Percentiles rank a stretch among this genome's conserved stretches.
phyloP scores from a whole-genome alignment of 2,113 vertebrate species.

The Myanophis thanlyinensis region DNA sequence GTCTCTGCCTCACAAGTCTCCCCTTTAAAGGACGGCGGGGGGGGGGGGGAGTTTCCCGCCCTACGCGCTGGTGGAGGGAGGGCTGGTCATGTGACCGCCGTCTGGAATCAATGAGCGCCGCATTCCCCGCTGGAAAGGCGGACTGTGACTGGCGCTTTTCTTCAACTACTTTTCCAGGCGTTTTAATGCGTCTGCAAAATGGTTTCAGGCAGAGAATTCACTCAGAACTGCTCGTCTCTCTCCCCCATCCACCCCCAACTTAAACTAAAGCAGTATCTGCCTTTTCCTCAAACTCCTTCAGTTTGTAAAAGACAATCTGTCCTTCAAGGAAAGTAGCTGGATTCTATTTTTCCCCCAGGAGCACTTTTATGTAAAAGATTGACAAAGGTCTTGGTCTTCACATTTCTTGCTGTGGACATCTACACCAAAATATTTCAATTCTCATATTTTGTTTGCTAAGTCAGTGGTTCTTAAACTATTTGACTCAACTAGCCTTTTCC shows the following conservation, averaged over 20 bases:
- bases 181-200: slow-evolving; percentile 33
- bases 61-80: accelerated
- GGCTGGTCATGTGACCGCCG: slow-evolving; percentile 7
- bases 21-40: neutral
- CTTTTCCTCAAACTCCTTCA: neutral
- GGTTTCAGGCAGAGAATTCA: slow-evolving; percentile 35
- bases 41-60: neutral
- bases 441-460: neutral
- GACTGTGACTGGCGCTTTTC: neutral
- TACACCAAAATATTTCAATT: neutral
- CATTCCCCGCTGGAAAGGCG: neutral
- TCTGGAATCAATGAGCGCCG: slow-evolving; percentile 34
- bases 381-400: neutral
- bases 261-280: slow-evolving; percentile 5
- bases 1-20: neutral
- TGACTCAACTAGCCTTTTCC: neutral
- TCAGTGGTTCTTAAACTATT: neutral
- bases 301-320: neutral
- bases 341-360: neutral
- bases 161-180: slow-evolving; percentile 37
- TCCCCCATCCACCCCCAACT: neutral
- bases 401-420: neutral
- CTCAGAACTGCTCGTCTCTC: neutral
- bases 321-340: too few species aligned
- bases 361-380: neutral